Evolutionary conservation across 2,888 invertebrate genomes (phyloP).

Genomic region (Bruchidius siliquastri): DNA sequence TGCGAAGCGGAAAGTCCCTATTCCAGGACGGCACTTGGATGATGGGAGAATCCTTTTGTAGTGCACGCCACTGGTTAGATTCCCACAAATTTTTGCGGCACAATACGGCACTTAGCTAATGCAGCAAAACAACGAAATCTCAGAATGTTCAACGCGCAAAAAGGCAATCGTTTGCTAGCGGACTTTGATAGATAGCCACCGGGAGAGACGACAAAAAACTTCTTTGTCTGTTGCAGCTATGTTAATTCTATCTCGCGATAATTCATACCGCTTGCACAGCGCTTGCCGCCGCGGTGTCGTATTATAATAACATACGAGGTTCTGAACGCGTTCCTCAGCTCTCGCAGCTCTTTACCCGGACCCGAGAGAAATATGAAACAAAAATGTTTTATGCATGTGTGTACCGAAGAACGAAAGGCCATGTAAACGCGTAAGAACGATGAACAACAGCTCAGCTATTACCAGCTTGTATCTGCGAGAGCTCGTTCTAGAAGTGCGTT

Average conservation of each 20-base stretch:
- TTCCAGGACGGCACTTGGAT: too few relatives aligned
- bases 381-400: constrained; percentile 20
- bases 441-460: not conserved
- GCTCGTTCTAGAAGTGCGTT: not conserved
- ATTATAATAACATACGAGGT: constrained; percentile 36
- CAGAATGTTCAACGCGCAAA: constrained; percentile 17
- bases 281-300: constrained; percentile 29
- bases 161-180: constrained; percentile 14
- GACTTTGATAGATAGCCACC: constrained; percentile 43
- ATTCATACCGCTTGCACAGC: constrained; percentile 38
- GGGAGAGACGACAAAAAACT: constrained; percentile 38
- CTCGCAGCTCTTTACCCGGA: constrained; percentile 9
- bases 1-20: too few relatives aligned
- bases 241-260: constrained; percentile 40
- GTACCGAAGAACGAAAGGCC: not conserved
- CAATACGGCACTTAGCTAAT: constrained; percentile 21
- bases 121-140: constrained; percentile 27
- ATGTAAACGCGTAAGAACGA: not conserved
- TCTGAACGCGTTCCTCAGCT: constrained; percentile 14
- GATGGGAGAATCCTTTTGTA: not conserved
- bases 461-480: not conserved
- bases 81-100: constrained; percentile 23
- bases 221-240: constrained; percentile 39
- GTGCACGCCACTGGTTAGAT: not conserved
- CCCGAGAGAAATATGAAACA: constrained; percentile 17